Base-by-base conservation (phyloP, 1,140 invertebrate genomes). In the Subanguina moxae region DNA sequence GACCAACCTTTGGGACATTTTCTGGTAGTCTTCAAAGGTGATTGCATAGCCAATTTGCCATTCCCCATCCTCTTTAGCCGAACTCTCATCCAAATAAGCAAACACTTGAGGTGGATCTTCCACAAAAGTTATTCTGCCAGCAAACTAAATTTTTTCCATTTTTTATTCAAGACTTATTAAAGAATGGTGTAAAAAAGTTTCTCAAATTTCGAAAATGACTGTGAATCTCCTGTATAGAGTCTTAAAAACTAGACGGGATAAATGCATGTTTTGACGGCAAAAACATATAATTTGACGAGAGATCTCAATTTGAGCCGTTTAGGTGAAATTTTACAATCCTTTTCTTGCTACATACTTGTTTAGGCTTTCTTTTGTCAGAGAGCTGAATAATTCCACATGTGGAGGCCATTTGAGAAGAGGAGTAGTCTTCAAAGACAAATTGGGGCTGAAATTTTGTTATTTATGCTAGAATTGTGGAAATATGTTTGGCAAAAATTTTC, bases 361-460 rank as follows among this genome's bases (percentile, higher is more conserved):
- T 52, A 45, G 28, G 58, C 17, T 45, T 32, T n/a, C 38, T 45
- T 28, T 61, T 32, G 28, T 45, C 28, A 19, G 58, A 30, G 1
- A n/a, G 3, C n/a, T 61, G 58, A 61, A 69, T 69, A 5, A 69
- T 69, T 19, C 67, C 70, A 64, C 59, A 21, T 3, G 52, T 69
- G 5, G 30, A 28, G 1, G 32, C 19, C 69, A 19, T 21, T 15
- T 19, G 11, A 11, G 69, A 3, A 15, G 52, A 73, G n/a, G n/a
- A 38, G 43, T 72, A 69, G 68, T 69, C 67, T 27, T 69, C 67
- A 38, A 69, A 69, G 3, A 69, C 67, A 46, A 69, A 69, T 70
- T 69, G 67, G n/a, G 3, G 38, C 67, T 69, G 68, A 69, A 69
- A 69, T n/a, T 57, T 56, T 23, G 28, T 56, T 38, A 38, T 38